Evolutionary conservation across 2,888 invertebrate genomes (phyloP).

Genomic region (Eulithis testata): DNA sequence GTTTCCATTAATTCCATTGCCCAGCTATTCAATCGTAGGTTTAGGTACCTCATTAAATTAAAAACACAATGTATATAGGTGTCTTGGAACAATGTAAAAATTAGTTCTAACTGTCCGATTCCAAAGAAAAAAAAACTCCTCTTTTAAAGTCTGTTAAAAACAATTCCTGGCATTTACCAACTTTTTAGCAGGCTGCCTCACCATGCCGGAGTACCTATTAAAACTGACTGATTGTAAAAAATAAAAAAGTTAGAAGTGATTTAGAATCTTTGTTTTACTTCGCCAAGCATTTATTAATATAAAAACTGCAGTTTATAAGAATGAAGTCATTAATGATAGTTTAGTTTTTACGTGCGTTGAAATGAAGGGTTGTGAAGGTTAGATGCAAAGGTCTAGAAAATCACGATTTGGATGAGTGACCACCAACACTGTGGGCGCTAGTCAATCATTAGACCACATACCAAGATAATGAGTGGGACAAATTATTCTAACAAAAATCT

Average conservation of each 20-base stretch:
- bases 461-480: slow-evolving; percentile 8
- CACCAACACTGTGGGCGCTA: slow-evolving; percentile 66
- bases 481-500: slow-evolving; percentile 1
- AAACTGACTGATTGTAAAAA: neutral
- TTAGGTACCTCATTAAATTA: too few species aligned
- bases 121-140: too few species aligned
- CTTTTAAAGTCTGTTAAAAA: too few species aligned
- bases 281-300: slow-evolving; percentile 39
- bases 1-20: too few species aligned
- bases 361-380: slow-evolving; percentile 62
- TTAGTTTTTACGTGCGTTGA: slow-evolving; percentile 57
- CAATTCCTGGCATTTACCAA: too few species aligned
- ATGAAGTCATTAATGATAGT: slow-evolving; percentile 58
- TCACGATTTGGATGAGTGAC: slow-evolving; percentile 58
- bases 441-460: slow-evolving; percentile 65
- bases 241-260: neutral
- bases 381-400: slow-evolving; percentile 53
- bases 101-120: too few species aligned
- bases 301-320: slow-evolving; percentile 41
- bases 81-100: too few species aligned
- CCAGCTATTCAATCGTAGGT: too few species aligned
- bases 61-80: too few species aligned
- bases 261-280: neutral
- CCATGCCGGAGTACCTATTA: too few species aligned
- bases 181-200: too few species aligned